phyloP scores from a whole-genome alignment of 2,888 invertebrate species.

The Gymnosoma rotundatum region DNA sequence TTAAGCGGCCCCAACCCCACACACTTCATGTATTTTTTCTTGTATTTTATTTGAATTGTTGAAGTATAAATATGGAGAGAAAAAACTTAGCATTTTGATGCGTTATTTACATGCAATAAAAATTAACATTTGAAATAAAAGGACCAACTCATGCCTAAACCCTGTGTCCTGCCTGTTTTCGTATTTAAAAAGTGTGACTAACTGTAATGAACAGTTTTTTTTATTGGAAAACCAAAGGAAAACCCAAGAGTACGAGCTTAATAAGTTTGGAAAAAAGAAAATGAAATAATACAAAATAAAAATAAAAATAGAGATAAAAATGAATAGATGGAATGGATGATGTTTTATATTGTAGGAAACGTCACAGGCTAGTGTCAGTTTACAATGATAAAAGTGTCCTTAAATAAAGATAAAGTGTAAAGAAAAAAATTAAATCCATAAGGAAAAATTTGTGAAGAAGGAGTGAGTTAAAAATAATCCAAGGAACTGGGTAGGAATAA shows the following conservation, averaged over 20 bases:
- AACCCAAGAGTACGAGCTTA: slow-evolving; percentile 37
- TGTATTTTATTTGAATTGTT: slow-evolving; percentile 25
- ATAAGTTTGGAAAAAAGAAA: slow-evolving; percentile 35
- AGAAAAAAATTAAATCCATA: background rate
- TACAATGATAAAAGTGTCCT: slow-evolving; percentile 24
- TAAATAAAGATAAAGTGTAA: slow-evolving; percentile 11
- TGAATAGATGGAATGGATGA: slow-evolving; percentile 43
- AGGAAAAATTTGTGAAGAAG: background rate
- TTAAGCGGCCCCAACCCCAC: background rate
- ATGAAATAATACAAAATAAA: background rate
- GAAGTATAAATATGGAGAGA: slow-evolving; percentile 14
- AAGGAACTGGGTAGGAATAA: no score
- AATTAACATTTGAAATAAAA: slow-evolving; percentile 76
- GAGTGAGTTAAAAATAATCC: background rate
- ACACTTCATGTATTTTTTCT: background rate
- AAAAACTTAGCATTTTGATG: slow-evolving; percentile 67
- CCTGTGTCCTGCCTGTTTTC: slow-evolving; percentile 19
- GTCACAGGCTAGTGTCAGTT: slow-evolving; percentile 45
- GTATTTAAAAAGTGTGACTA: slow-evolving; percentile 47
- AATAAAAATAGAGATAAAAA: slow-evolving; percentile 38
- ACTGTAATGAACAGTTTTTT: slow-evolving; percentile 26
- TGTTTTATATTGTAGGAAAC: slow-evolving; percentile 25
- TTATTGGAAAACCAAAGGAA: background rate
- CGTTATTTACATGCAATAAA: slow-evolving; percentile 79
- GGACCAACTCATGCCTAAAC: slow-evolving; percentile 26